These are phyloP conservation scores for Trichopoda pennipes DNA, from an alignment of 2,888 invertebrate genomes.

Conservation along the genomic window DNA sequence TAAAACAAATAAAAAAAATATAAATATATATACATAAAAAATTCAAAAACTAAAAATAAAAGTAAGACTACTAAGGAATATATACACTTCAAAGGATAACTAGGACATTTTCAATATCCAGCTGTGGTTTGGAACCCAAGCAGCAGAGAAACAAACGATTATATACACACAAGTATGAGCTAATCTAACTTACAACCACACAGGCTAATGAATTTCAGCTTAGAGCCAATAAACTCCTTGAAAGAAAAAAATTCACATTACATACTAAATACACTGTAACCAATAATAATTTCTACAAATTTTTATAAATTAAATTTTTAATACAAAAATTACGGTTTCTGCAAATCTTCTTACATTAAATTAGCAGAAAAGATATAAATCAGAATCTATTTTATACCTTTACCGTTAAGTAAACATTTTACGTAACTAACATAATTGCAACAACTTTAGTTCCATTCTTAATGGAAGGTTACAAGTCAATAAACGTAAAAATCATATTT, in stretches of 20 bases:
- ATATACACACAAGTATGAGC: background rate
- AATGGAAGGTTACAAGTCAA: too few relatives aligned
- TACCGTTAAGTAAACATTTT: too few relatives aligned
- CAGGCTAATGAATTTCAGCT: constrained; percentile 31
- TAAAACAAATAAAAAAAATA: constrained; percentile 30
- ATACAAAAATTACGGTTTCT: too few relatives aligned
- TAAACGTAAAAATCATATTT: too few relatives aligned
- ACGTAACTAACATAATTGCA: too few relatives aligned
- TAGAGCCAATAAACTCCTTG: constrained; percentile 38
- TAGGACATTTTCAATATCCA: constrained; percentile 64
- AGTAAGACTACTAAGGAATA: constrained; percentile 54
- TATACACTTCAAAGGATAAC: constrained; percentile 66
- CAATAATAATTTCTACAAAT: background rate
- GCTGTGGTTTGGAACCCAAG: constrained; percentile 48
- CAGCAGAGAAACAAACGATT: constrained; percentile 6
- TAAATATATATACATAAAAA: background rate
- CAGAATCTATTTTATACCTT: too few relatives aligned
- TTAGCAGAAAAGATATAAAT: background rate
- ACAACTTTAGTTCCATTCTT: too few relatives aligned
- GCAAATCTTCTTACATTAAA: background rate
- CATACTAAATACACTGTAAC: constrained; percentile 14
- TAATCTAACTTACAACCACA: constrained; percentile 27
- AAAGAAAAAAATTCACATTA: background rate
- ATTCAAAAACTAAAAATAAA: constrained; percentile 36
- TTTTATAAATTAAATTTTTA: background rate